Evolutionary conservation across 2,888 invertebrate species (phyloP), one percentile per base, ranked within the genome.

Genomic region (Phalangium opilio): DNA sequence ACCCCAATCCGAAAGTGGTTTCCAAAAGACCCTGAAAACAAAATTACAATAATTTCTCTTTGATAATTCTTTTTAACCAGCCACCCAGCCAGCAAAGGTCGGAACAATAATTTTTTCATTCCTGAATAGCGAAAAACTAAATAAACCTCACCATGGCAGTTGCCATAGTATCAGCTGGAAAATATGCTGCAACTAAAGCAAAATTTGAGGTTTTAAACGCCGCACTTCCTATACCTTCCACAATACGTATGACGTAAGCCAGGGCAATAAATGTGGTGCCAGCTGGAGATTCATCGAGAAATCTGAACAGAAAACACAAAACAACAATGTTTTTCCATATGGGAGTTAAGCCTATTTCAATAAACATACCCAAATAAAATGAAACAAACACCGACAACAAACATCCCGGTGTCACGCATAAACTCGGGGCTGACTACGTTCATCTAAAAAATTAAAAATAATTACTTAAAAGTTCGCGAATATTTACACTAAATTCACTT

Each of bases 151-250:
- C 27, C 27, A 27, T 7, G 8, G 27, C 8, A 27, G 27, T 27
- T 27, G 27, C 27, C 27, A 27, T 27, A 8, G 4, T 27, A 27
- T 27, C 27, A 8, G 27, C n/a, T n/a, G 27, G 27, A 8, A 27
- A 27, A 27, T 85, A 84, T 63, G 80, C 80, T 41, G 86, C 85
- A 54, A 85, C 83, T 57, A 87, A 83, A 2, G 85, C 82, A 63
- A 86, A 87, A 57, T 82, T 81, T 0, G 86, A 84, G 0, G 84
- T 85, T 21, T 84, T 72, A 65, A 84, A 83, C 12, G 84, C 84
- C 0, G 85, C 84, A 60, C 84, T 83, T 15, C 87, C 89, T 68
- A 85, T 70, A 0, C 86, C 86, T 63, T 86, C 83, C 32, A 84
- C 67, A 50, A 83, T 81, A 43, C 86, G 73, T 55, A 86, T 80